Percentiles rank a stretch among this genome's conserved stretches.
These are phyloP conservation scores for Rhynchonycteris naso DNA, from an alignment of 2,797 vertebrate species.

Conservation along the genomic window DNA sequence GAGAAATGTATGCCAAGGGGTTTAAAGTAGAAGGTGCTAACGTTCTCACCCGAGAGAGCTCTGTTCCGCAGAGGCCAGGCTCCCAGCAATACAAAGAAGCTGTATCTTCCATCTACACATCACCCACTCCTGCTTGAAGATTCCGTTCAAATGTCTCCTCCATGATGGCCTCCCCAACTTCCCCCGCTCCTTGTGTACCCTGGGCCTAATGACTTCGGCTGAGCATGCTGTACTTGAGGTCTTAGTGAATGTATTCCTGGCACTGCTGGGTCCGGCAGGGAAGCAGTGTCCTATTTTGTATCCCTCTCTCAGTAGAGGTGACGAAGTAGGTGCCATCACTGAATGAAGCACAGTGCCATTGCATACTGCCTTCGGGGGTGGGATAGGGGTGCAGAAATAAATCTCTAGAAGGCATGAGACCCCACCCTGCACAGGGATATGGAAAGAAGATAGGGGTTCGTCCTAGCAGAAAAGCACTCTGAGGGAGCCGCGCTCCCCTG, in stretches of 20 bases:
- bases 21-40: not conserved
- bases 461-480: not conserved
- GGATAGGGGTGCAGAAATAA: not conserved
- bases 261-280: not conserved
- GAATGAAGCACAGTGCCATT: not conserved
- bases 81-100: not conserved
- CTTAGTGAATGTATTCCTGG: not conserved
- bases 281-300: not conserved
- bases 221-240: not conserved
- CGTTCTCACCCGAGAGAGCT: slow-evolving; percentile 29
- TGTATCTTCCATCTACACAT: not conserved
- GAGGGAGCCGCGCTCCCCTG: not conserved
- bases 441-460: not conserved
- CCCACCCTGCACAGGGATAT: not conserved
- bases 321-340: not conserved
- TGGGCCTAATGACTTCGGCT: not conserved
- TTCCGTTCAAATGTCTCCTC: not conserved
- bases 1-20: not conserved
- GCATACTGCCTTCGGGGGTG: not conserved
- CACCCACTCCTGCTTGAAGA: not conserved
- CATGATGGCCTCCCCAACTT: not conserved
- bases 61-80: not conserved
- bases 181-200: not conserved
- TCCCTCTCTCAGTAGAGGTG: not conserved
- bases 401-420: not conserved